Percentiles rank a stretch among this genome's conserved stretches.
These are phyloP conservation scores for Chrysolina oricalcia DNA, from an alignment of 2,888 invertebrate species.

Conservation along the genomic window DNA sequence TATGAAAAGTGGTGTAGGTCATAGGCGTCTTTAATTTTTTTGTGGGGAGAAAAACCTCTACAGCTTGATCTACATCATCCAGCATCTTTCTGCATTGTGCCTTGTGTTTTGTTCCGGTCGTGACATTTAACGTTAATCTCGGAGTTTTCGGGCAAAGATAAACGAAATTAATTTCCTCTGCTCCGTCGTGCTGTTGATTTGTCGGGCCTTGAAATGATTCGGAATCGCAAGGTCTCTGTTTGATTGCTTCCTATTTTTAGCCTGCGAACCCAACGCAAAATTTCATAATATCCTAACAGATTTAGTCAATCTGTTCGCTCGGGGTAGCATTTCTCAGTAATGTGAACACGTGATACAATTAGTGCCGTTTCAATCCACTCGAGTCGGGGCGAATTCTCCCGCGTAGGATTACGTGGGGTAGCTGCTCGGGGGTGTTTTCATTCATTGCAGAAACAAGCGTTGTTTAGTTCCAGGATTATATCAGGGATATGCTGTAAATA, in stretches of 20 bases:
- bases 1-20: too few relatives aligned
- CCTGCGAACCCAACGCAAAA: not conserved
- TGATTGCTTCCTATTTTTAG: slow-evolving; percentile 12
- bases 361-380: not conserved
- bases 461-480: not conserved
- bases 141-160: not conserved
- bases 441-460: not conserved
- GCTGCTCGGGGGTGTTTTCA: not conserved
- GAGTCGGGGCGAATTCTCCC: not conserved
- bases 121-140: not conserved
- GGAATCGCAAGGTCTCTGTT: not conserved
- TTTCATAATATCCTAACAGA: slow-evolving; percentile 1
- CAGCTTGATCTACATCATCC: not conserved
- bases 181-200: not conserved
- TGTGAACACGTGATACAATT: slow-evolving; percentile 12
- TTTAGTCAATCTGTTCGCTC: not conserved
- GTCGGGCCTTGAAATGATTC: slow-evolving; percentile 2
- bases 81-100: not conserved
- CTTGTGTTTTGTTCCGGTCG: not conserved
- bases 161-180: slow-evolving; percentile 3
- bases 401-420: not conserved
- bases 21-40: too few relatives aligned
- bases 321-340: not conserved
- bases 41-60: too few relatives aligned
- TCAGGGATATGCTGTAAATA: not conserved